Evolutionary conservation across 2,113 vertebrate species (phyloP).

Genomic region (Pterocles burchelli): DNA sequence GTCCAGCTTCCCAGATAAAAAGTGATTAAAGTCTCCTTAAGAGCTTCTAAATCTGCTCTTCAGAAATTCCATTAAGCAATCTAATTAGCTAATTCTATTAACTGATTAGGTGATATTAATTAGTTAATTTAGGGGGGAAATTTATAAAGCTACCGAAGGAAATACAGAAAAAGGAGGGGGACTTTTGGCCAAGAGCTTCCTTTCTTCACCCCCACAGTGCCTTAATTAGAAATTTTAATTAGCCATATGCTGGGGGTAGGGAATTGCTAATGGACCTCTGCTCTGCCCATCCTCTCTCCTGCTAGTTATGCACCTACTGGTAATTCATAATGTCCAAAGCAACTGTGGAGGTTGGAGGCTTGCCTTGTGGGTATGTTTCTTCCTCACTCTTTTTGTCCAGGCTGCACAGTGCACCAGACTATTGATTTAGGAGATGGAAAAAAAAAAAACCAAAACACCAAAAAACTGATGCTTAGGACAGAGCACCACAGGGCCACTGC

Average conservation of each 20-base stretch:
- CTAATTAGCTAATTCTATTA: constrained; percentile 77
- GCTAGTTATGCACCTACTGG: not conserved
- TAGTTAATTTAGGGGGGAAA: constrained; percentile 66
- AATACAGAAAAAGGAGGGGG: constrained; percentile 55
- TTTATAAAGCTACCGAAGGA: constrained; percentile 58
- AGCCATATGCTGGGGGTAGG: constrained; percentile 56
- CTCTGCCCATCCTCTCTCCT: not conserved
- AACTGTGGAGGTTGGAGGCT: not conserved
- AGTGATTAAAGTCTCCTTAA: constrained; percentile 71
- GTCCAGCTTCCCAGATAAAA: constrained; percentile 54
- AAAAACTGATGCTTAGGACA: not conserved
- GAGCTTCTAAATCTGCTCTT: constrained; percentile 69
- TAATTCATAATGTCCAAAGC: constrained; percentile 27
- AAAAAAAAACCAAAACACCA: not conserved
- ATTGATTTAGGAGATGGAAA: not conserved
- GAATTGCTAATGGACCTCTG: not conserved
- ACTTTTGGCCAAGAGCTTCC: constrained; percentile 39
- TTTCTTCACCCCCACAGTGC: constrained; percentile 54
- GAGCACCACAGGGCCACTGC: fast-evolving
- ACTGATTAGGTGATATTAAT: constrained; percentile 75
- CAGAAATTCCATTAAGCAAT: constrained; percentile 72
- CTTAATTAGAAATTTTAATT: constrained; percentile 70
- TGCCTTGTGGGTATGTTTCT: not conserved
- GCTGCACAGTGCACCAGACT: not conserved
- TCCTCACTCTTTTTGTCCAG: not conserved